Evolutionary conservation across 1,140 invertebrate genomes (phyloP).

Genomic region (Drosophila seguyi): DNA sequence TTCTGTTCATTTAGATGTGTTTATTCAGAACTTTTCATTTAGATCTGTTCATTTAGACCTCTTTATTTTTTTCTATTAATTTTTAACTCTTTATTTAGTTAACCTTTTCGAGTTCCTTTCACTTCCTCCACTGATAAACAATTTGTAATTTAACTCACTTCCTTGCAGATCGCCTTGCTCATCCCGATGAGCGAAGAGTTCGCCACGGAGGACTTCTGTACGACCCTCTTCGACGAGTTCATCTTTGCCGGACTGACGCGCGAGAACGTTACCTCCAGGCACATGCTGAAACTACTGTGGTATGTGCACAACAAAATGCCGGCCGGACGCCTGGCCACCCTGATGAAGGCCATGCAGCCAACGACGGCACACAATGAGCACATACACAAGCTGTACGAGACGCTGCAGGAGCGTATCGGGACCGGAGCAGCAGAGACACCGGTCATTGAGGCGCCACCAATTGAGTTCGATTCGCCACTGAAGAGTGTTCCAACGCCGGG

Average conservation of each 20-base stretch:
- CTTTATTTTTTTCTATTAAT: too few species aligned
- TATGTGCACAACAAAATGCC: conserved; percentile 96
- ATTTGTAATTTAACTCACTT: background rate
- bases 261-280: conserved; percentile 95
- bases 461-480: conserved; percentile 89
- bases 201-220: conserved; percentile 96
- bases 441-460: conserved; percentile 85
- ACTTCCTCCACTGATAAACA: too few species aligned
- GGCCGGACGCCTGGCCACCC: conserved; percentile 90
- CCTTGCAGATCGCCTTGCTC: conserved; percentile 90
- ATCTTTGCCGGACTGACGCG: conserved; percentile 94
- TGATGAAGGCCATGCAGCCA: conserved; percentile 95
- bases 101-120: too few species aligned
- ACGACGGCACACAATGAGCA: conserved; percentile 93
- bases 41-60: too few species aligned
- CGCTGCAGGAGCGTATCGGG: conserved; percentile 92
- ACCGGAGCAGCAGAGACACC: conserved; percentile 88
- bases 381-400: conserved; percentile 92
- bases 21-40: too few species aligned
- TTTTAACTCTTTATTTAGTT: too few species aligned
- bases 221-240: conserved; percentile 98
- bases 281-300: conserved; percentile 96
- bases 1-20: too few species aligned
- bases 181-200: conserved; percentile 97
- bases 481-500: conserved; percentile 94